phyloP scores from a whole-genome alignment of 2,797 vertebrate species.

The Nannoperca obscura region DNA sequence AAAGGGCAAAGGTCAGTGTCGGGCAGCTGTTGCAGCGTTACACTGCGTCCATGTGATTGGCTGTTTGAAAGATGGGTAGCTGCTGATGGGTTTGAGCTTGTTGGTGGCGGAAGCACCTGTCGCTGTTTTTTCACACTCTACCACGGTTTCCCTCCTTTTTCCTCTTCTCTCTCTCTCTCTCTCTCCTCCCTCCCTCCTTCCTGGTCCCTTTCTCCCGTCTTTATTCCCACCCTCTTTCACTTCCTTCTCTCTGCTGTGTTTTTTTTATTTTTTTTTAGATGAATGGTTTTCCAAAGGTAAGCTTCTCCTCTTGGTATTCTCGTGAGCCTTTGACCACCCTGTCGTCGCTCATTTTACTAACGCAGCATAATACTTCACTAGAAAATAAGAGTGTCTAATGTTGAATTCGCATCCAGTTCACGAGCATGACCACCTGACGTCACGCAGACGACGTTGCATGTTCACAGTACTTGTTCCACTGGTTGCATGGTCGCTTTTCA shows the following conservation, averaged over 20 bases:
- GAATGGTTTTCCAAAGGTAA: conserved; percentile 99
- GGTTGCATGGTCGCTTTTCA: conserved; percentile 60
- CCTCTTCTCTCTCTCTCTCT: conserved; percentile 44
- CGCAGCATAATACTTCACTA: neutral
- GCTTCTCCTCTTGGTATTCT: conserved; percentile 80
- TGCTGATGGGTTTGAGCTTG: conserved; percentile 70
- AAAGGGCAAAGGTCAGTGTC: conserved; percentile 94
- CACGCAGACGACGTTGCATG: conserved; percentile 66
- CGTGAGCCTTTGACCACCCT: conserved; percentile 33
- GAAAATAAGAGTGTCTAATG: conserved; percentile 10
- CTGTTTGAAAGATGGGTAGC: conserved; percentile 42
- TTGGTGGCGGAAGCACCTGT: conserved; percentile 81
- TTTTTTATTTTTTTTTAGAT: conserved; percentile 77
- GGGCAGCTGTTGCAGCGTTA: neutral
- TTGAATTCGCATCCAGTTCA: conserved; percentile 23
- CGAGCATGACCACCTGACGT: conserved; percentile 58
- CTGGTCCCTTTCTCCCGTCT: conserved; percentile 65
- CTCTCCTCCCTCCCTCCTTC: conserved; percentile 48
- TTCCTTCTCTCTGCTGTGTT: conserved; percentile 72
- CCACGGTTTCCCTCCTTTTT: conserved; percentile 75
- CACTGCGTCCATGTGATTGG: conserved; percentile 39
- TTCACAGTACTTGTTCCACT: conserved; percentile 49
- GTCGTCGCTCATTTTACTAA: conserved; percentile 62
- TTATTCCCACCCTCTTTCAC: conserved; percentile 71
- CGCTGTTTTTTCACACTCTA: conserved; percentile 81